Evolutionary conservation across 2,113 vertebrate species (phyloP).

Genomic region (Oncorhynchus kisutch): DNA sequence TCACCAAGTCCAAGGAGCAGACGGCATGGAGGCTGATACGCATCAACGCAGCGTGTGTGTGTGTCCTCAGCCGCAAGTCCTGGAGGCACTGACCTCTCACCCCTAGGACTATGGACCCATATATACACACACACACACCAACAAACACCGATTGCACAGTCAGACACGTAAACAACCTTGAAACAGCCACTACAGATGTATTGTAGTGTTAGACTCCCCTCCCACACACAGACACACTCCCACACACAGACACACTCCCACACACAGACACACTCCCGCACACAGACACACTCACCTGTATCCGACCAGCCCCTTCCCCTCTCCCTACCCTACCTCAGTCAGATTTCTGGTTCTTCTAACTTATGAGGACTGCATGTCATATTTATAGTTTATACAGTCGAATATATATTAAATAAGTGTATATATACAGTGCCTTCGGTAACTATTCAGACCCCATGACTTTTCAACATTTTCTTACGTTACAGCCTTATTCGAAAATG

Average conservation of each 20-base stretch:
- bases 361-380: conserved; percentile 98
- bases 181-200: no score
- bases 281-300: conserved; percentile 28
- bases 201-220: no score
- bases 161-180: no score
- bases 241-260: no score
- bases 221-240: no score
- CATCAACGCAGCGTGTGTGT: conserved; percentile 94
- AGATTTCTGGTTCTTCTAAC: conserved; percentile 92
- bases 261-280: no score
- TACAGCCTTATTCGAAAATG: no score
- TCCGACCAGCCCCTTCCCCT: conserved; percentile 1
- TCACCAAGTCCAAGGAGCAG: conserved; percentile 86
- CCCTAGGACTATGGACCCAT: conserved; percentile 8
- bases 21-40: conserved; percentile 93
- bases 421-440: conserved; percentile 28
- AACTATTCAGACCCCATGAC: no score
- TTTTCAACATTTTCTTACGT: conserved; percentile 40
- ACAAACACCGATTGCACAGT: no score
- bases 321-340: conserved; percentile 93
- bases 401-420: conserved; percentile 62
- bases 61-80: conserved; percentile 92
- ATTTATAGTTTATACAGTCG: conserved; percentile 99
- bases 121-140: no score
- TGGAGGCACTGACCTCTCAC: conserved; percentile 75